A percentile compares a stretch with the other conserved stretches of the same genome.
phyloP scores from a whole-genome alignment of 1,140 invertebrate genomes.

The Stenopsyche tienmushanensis region DNA sequence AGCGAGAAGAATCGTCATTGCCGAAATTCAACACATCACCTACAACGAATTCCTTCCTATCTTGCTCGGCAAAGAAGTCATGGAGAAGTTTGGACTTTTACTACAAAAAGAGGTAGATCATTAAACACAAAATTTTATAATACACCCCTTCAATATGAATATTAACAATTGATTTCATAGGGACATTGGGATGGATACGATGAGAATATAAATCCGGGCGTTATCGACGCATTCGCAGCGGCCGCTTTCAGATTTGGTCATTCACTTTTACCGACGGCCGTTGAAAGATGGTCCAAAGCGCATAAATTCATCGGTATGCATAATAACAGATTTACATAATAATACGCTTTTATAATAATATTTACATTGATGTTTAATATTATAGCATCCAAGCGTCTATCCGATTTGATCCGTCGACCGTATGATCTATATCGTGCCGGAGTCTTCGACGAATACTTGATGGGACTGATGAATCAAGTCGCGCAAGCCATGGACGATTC shows the following conservation, averaged over 20 bases:
- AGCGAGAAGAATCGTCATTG: conserved; percentile 83
- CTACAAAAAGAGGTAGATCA: conserved; percentile 73
- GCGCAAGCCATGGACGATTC: conserved; percentile 94
- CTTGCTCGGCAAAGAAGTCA: conserved; percentile 87
- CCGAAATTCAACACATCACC: conserved; percentile 89
- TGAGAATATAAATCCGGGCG: conserved; percentile 77
- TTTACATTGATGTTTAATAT: conserved; percentile 39
- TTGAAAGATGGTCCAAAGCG: conserved; percentile 90
- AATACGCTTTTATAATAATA: too few species aligned
- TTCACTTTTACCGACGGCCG: conserved; percentile 81
- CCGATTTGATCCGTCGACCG: conserved; percentile 82
- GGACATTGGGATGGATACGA: conserved; percentile 91
- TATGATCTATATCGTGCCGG: conserved; percentile 90
- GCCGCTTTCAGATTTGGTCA: conserved; percentile 91
- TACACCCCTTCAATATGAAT: background rate
- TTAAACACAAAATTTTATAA: background rate
- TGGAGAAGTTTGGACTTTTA: conserved; percentile 86
- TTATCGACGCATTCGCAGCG: conserved; percentile 83
- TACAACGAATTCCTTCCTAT: conserved; percentile 95
- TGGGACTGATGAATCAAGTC: conserved; percentile 92
- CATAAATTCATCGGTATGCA: conserved; percentile 85
- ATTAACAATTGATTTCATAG: conserved; percentile 52
- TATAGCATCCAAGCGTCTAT: conserved; percentile 83
- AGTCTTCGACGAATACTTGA: conserved; percentile 87
- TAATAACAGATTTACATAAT: background rate